Evolutionary conservation across 1,140 invertebrate genomes (phyloP).

Genomic region (Portunus trituberculatus): DNA sequence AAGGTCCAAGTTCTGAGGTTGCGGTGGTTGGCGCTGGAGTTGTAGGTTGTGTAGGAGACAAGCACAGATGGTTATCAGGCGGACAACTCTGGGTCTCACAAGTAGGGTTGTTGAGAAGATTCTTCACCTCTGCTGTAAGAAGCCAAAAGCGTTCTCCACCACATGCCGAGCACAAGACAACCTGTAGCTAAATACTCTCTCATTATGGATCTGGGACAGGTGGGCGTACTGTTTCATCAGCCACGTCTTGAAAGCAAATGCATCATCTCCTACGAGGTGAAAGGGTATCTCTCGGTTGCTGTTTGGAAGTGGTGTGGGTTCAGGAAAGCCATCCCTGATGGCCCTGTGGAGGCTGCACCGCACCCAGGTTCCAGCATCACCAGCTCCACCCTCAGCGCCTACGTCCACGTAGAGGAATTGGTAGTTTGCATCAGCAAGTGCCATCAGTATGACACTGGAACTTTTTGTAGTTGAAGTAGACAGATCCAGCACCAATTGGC

Average conservation of each 20-base stretch:
- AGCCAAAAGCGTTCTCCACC: not conserved
- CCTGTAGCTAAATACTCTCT: not conserved
- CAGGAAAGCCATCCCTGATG: not conserved
- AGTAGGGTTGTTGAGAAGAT: too few species aligned
- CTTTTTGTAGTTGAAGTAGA: not conserved
- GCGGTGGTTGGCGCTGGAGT: too few species aligned
- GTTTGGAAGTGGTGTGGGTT: not conserved
- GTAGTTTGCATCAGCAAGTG: not conserved
- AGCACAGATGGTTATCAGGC: too few species aligned
- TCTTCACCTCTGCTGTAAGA: too few species aligned
- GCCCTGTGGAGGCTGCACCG: not conserved
- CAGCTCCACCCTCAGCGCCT: too few species aligned
- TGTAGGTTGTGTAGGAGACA: too few species aligned
- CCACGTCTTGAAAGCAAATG: not conserved
- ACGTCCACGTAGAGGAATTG: not conserved
- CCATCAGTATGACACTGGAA: not conserved
- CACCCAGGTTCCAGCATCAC: not conserved
- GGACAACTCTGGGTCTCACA: too few species aligned
- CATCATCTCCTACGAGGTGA: not conserved
- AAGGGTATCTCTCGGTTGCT: not conserved
- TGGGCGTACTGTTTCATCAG: not conserved
- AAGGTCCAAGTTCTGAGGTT: too few species aligned
- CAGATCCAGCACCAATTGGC: not conserved
- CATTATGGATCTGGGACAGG: not conserved
- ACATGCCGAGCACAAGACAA: not conserved